These are phyloP conservation scores for Anorthoa munda DNA, from an alignment of 2,888 invertebrate species.

Conservation along the genomic window DNA sequence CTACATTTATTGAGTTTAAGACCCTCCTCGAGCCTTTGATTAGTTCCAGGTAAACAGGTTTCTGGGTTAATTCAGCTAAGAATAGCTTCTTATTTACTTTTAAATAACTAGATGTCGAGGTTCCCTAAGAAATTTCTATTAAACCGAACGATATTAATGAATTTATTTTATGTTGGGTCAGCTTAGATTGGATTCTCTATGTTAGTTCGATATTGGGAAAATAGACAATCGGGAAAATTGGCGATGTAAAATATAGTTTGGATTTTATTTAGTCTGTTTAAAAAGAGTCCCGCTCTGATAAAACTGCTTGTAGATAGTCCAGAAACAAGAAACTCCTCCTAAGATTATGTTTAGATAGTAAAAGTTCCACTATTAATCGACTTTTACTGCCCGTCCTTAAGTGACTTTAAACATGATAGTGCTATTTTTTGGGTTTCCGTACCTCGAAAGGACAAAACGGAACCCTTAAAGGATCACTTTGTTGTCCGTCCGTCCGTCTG, in stretches of 20 bases:
- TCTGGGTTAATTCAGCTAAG: conserved; percentile 64
- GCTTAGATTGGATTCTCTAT: conserved; percentile 41
- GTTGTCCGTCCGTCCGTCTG: too few relatives aligned
- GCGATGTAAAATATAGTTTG: conserved; percentile 17
- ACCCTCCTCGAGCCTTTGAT: conserved; percentile 58
- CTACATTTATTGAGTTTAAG: conserved; percentile 64
- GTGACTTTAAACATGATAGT: too few relatives aligned
- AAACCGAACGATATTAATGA: conserved; percentile 48
- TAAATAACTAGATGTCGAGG: conserved; percentile 51
- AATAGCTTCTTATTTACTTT: conserved; percentile 63
- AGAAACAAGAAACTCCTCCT: fast-evolving
- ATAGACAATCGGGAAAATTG: conserved; percentile 12
- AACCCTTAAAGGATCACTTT: too few relatives aligned
- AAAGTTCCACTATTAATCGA: background rate
- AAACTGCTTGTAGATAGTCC: background rate
- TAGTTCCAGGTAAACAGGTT: conserved; percentile 69
- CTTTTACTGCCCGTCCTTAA: background rate
- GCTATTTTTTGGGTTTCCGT: too few relatives aligned
- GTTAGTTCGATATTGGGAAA: conserved; percentile 16
- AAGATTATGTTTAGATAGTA: background rate
- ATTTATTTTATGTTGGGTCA: conserved; percentile 40
- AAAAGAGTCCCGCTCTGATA: conserved; percentile 9
- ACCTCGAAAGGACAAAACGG: too few relatives aligned
- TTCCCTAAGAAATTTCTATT: conserved; percentile 27
- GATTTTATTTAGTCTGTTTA: conserved; percentile 23